Evolutionary conservation across 2,888 invertebrate genomes (phyloP).

Genomic region (Nomada fucata): DNA sequence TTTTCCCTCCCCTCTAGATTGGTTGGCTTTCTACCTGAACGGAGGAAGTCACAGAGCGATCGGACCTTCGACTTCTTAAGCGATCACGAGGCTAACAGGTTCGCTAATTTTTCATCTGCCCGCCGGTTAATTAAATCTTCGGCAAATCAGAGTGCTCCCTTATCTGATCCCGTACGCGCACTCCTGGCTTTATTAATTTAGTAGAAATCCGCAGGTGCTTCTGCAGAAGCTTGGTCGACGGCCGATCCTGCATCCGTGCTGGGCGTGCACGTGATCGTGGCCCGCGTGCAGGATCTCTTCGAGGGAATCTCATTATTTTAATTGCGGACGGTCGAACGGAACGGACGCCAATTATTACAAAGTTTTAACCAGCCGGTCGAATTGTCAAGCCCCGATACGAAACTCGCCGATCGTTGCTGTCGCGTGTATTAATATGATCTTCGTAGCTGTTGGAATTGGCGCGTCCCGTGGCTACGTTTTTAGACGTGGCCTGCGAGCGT

Average conservation of each 20-base stretch:
- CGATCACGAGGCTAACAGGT: slow-evolving; percentile 8
- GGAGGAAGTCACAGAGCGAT: neutral
- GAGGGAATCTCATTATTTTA: slow-evolving; percentile 1
- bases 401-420: too few species aligned
- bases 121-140: slow-evolving; percentile 35
- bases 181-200: slow-evolving; percentile 55
- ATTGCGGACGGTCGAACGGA: neutral
- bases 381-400: too few species aligned
- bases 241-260: neutral
- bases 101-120: slow-evolving; percentile 14
- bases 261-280: neutral
- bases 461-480: neutral
- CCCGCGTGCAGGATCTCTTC: neutral
- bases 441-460: neutral
- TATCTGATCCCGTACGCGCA: slow-evolving; percentile 37
- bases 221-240: slow-evolving; percentile 29
- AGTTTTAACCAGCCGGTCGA: too few species aligned
- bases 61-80: neutral
- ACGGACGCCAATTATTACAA: too few species aligned
- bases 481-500: neutral
- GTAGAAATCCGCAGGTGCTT: slow-evolving; percentile 61
- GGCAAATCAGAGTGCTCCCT: slow-evolving; percentile 24
- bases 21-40: too few species aligned
- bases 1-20: too few species aligned
- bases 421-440: too few species aligned